Conservation (phyloP, 2,888 invertebrate genomes). For the Yponomeuta sedellus region DNA sequence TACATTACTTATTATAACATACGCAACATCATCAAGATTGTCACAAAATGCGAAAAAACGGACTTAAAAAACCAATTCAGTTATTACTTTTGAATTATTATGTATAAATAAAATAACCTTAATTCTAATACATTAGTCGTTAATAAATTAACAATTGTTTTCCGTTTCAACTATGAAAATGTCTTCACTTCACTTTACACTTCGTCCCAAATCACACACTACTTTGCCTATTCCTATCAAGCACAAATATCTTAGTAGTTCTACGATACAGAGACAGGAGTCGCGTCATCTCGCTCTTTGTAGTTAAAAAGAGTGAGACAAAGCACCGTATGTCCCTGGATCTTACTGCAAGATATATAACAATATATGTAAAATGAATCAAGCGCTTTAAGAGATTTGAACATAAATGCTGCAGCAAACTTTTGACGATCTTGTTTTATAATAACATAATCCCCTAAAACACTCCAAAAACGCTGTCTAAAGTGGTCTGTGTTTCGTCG, state of each 20-base stretch:
- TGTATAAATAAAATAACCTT: background rate
- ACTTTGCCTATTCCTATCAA: background rate
- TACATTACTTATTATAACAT: conserved; percentile 4
- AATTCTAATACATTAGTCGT: background rate
- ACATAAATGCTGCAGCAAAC: no score
- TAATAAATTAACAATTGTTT: background rate
- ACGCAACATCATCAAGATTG: background rate
- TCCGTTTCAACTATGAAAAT: background rate
- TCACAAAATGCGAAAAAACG: background rate
- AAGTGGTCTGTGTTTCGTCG: no score
- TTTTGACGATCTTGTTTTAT: no score
- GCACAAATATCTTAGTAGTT: no score
- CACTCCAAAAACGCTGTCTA: no score
- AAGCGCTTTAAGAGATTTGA: no score
- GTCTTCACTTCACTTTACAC: background rate
- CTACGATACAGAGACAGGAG: background rate
- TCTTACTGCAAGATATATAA: no score
- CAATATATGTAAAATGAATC: no score
- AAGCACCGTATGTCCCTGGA: no score
- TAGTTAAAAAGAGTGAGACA: no score
- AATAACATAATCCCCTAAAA: no score
- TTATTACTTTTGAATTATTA: background rate
- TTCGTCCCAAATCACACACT: background rate
- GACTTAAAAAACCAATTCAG: background rate
- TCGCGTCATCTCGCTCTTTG: background rate